phyloP scores from a whole-genome alignment of 2,113 vertebrate genomes.

The Lepisosteus osseus region DNA sequence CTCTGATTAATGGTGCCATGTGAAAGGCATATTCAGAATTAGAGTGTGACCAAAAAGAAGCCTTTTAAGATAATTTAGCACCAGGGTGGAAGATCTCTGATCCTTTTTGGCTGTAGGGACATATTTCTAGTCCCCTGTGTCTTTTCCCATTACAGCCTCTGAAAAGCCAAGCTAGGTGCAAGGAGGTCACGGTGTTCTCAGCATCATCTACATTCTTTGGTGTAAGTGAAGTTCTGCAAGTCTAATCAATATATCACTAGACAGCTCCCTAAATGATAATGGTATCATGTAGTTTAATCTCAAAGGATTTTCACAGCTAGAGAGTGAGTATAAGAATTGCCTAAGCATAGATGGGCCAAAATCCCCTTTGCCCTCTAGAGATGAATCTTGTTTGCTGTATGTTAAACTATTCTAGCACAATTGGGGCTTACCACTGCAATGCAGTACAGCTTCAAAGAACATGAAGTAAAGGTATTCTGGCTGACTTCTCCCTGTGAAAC shows the following conservation, averaged over 20 bases:
- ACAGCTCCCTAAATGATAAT: background rate
- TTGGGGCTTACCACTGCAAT: no score
- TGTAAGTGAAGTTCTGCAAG: background rate
- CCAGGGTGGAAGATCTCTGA: background rate
- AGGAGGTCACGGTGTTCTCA: background rate
- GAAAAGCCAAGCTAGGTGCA: background rate
- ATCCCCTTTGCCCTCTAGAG: background rate
- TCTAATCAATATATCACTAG: background rate
- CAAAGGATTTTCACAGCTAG: background rate
- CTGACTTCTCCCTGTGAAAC: no score
- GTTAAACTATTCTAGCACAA: no score
- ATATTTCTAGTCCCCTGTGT: background rate
- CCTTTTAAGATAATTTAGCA: conserved; percentile 19
- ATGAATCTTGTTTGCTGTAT: no score
- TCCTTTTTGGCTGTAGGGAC: background rate
- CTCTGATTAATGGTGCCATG: conserved; percentile 8
- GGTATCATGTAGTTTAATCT: background rate
- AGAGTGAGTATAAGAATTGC: background rate
- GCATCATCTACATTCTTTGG: background rate
- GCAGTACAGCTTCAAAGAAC: no score
- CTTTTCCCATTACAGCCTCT: background rate
- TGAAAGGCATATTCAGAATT: conserved; percentile 17
- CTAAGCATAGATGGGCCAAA: background rate
- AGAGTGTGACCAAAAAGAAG: conserved; percentile 30
- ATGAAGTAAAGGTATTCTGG: no score